phyloP scores from a whole-genome alignment of 30 jellyfish, hydroid and myxozoan species.

The Mastigias papua region DNA sequence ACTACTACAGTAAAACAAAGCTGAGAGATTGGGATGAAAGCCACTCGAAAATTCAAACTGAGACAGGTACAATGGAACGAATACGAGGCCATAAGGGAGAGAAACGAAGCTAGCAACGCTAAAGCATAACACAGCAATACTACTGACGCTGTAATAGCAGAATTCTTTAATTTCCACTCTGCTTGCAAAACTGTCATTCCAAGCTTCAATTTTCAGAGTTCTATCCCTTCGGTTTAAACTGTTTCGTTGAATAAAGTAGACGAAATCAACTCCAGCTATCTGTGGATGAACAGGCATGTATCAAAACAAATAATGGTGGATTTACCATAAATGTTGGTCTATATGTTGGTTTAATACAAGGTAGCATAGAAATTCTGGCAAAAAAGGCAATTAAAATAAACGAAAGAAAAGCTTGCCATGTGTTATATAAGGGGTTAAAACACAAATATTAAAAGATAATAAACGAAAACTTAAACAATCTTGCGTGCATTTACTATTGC shows the following conservation, averaged over 20 bases:
- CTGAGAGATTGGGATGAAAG: too few relatives aligned
- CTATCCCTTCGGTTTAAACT: constrained; percentile 90
- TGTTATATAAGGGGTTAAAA: not conserved
- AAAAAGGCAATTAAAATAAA: not conserved
- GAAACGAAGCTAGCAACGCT: too few relatives aligned
- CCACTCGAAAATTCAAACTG: not conserved
- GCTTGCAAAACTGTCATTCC: constrained; percentile 95
- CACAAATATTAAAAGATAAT: not conserved
- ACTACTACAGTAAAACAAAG: too few relatives aligned
- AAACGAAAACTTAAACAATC: not conserved
- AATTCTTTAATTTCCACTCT: constrained; percentile 84
- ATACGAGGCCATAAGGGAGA: too few relatives aligned
- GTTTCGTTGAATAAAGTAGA: constrained; percentile 89
- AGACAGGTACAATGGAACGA: not conserved
- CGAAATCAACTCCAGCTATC: constrained; percentile 97
- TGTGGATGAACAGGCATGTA: not conserved
- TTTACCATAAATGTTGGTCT: too few relatives aligned
- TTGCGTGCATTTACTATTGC: too few relatives aligned
- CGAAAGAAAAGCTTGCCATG: not conserved
- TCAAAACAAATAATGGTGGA: not conserved
- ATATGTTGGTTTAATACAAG: too few relatives aligned
- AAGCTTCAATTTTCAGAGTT: constrained; percentile 92
- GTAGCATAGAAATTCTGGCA: too few relatives aligned
- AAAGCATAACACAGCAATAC: too few relatives aligned
- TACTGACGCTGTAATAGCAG: constrained; percentile 94